These are phyloP conservation scores for Tanytarsus gracilentus DNA, from an alignment of 2,888 invertebrate genomes.

Conservation along the genomic window DNA sequence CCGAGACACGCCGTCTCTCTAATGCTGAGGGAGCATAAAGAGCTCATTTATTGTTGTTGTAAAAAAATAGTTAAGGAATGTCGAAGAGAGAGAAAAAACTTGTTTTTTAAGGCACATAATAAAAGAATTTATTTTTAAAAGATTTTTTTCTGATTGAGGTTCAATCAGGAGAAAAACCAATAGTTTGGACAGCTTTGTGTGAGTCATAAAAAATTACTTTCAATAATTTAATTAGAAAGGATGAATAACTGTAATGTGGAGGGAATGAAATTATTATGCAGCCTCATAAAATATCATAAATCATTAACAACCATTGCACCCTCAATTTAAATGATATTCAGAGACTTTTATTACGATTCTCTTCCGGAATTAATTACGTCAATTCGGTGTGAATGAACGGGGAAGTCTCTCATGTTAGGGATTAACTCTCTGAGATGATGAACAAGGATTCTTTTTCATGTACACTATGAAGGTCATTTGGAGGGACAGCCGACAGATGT, in stretches of 20 bases:
- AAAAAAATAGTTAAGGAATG: background rate
- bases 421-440: too few species aligned
- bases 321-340: constrained; percentile 3
- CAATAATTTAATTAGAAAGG: background rate
- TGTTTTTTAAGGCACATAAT: too few species aligned
- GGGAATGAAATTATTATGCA: background rate
- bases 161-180: constrained; percentile 26
- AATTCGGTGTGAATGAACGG: background rate
- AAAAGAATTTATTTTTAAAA: too few species aligned
- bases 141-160: too few species aligned
- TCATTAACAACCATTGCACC: constrained; percentile 28
- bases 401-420: background rate
- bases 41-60: constrained; percentile 4
- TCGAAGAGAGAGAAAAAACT: background rate
- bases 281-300: constrained; percentile 21
- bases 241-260: background rate
- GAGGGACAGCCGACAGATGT: background rate
- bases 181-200: constrained; percentile 3
- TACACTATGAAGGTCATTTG: background rate
- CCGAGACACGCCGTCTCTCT: background rate
- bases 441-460: background rate
- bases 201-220: background rate
- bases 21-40: background rate
- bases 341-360: constrained; percentile 3
- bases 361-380: constrained; percentile 16